Evolutionary conservation across 1,140 invertebrate genomes (phyloP), one percentile per base, ranked within the genome.

Genomic region (Mycetomoellerius zeteki): DNA sequence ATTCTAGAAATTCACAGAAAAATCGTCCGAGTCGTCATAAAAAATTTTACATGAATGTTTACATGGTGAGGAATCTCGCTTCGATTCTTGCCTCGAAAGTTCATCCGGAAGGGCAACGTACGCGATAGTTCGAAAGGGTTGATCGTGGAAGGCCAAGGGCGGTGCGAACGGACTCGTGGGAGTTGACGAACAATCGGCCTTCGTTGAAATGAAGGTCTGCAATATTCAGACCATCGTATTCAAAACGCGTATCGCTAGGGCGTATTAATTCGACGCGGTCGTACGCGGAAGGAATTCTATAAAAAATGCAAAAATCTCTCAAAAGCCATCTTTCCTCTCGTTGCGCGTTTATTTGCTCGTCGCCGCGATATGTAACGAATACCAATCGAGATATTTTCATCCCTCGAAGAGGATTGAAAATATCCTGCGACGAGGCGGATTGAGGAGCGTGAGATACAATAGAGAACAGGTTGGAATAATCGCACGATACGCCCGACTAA

Each of bases 111-210:
- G 80, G 37, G 54, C 69, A 75, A 75, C 24, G 69, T 47, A 84
- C 80, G 27, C 65, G 21, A 6, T 47, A 56, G 21, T 58, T 82
- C 33, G 52, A 47, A 72, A 82, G 80, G 80, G 67, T 82, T 72
- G 67, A 47, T 60, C 69, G 69, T 5, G 80, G 37, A 84, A 84
- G 80, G 80, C 80, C 80, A 84, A 84, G 80, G 80, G 80, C 80
- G 80, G n/a, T 80, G 77, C 62, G 62, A 69, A 60, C 52, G 69
- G 37, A 60, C 67, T 82, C 54, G 67, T 24, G 67, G 54, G 54
- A 73, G 12, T 82, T 60, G 33, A 60, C 54, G 67, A 60, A 24
- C 77, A 3, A 67, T 67, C 30, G 65, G 19, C 24, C 65, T 14
- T 71, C 19, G 43, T n/a, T 14, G 14, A 60, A 62, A 60, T 47